Conservation (phyloP, 2,888 invertebrate species). For the Trissonchulus latispiculum region DNA sequence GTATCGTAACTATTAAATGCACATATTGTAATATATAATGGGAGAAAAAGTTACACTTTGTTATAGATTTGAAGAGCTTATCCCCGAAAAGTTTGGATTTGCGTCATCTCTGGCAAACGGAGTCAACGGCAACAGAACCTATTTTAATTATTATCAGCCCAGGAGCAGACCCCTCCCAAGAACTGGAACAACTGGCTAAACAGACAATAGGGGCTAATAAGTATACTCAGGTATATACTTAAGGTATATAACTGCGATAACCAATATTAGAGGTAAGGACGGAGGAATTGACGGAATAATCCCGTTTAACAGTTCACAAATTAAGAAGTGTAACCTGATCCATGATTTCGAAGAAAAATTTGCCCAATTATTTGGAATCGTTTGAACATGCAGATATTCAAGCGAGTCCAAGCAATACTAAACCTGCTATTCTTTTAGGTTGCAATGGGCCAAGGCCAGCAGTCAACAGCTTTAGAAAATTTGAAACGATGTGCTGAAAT, state of each 20-base stretch:
- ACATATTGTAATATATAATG: too few relatives aligned
- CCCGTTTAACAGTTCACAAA: background rate
- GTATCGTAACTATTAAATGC: too few relatives aligned
- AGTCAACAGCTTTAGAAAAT: conserved; percentile 55
- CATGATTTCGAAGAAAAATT: conserved; percentile 10
- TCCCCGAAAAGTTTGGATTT: conserved; percentile 55
- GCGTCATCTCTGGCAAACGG: conserved; percentile 52
- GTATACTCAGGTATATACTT: conserved; percentile 55
- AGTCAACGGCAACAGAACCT: conserved; percentile 57
- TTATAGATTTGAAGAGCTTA: conserved; percentile 51
- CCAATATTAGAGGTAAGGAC: conserved; percentile 23
- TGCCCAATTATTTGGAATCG: background rate
- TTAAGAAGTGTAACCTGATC: background rate
- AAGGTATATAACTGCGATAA: conserved; percentile 38
- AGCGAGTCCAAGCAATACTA: too few relatives aligned
- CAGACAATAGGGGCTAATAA: conserved; percentile 49
- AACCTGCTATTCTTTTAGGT: too few relatives aligned
- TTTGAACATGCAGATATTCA: too few relatives aligned
- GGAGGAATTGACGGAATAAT: background rate
- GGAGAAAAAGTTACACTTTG: too few relatives aligned
- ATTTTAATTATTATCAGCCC: conserved; percentile 72
- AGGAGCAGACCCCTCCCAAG: conserved; percentile 79
- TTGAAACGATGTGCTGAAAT: conserved; percentile 54
- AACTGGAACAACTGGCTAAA: conserved; percentile 60
- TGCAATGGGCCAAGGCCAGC: conserved; percentile 70